Percentiles rank a stretch among this genome's conserved stretches.
phyloP scores from a whole-genome alignment of 2,797 vertebrate genomes.

The Chelon labrosus region DNA sequence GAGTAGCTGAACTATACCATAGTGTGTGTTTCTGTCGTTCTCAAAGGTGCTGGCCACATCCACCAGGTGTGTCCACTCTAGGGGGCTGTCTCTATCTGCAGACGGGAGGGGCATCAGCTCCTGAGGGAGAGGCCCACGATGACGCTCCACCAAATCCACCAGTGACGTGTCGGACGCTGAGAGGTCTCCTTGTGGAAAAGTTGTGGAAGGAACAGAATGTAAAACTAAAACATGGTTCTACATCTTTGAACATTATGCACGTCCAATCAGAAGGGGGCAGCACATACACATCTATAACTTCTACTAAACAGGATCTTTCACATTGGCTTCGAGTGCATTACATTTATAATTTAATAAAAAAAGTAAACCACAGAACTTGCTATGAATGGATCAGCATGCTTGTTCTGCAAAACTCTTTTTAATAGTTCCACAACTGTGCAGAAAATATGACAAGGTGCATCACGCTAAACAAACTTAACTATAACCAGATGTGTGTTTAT shows the following conservation, averaged over 20 bases:
- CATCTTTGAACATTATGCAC: background rate
- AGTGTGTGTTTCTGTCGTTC: slow-evolving; percentile 84
- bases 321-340: background rate
- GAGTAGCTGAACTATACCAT: slow-evolving; percentile 52
- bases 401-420: no score
- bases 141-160: slow-evolving; percentile 95
- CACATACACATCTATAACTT: slow-evolving; percentile 13
- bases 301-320: background rate
- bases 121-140: slow-evolving; percentile 88
- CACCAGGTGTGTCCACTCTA: slow-evolving; percentile 98
- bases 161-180: slow-evolving; percentile 99
- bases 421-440: no score
- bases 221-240: background rate
- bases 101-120: slow-evolving; percentile 98
- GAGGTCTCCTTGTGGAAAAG: slow-evolving; percentile 88
- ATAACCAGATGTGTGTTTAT: background rate
- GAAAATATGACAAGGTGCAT: no score
- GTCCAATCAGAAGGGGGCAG: slow-evolving; percentile 32
- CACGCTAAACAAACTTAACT: no score
- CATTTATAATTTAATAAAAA: background rate
- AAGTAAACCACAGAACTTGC: background rate
- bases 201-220: background rate
- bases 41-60: slow-evolving; percentile 98
- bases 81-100: slow-evolving; percentile 87
- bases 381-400: background rate